A percentile compares a stretch with the other conserved stretches of the same genome.
These are phyloP conservation scores for Hybognathus amarus DNA, from an alignment of 2,797 vertebrate genomes.

Conservation along the genomic window DNA sequence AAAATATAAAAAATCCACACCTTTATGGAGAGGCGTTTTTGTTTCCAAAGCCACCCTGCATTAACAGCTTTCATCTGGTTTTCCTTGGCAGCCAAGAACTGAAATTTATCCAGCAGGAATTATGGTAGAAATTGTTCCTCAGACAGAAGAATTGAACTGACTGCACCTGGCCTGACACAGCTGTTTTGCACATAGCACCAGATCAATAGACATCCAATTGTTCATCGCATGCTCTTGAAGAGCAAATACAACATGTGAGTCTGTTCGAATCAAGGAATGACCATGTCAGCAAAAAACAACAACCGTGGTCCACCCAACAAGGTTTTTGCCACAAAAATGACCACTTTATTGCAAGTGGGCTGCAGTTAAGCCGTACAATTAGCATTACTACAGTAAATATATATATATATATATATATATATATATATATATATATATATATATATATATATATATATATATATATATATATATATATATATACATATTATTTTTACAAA, in stretches of 20 bases:
- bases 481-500: too few species aligned
- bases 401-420: too few species aligned
- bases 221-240: conserved; percentile 32
- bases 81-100: conserved; percentile 77
- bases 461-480: too few species aligned
- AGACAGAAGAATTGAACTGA: conserved; percentile 78
- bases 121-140: conserved; percentile 82
- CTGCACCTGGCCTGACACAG: conserved; percentile 83
- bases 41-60: conserved; percentile 72
- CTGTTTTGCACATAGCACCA: conserved; percentile 75
- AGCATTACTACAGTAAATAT: not conserved
- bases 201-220: conserved; percentile 62
- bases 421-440: too few species aligned
- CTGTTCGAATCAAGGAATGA: conserved; percentile 14
- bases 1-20: conserved; percentile 50
- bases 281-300: conserved; percentile 8
- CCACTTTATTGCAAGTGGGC: not conserved
- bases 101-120: conserved; percentile 81
- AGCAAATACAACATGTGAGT: not conserved
- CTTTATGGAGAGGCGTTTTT: conserved; percentile 58
- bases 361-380: not conserved
- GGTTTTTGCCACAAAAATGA: not conserved
- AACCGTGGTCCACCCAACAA: not conserved
- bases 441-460: too few species aligned
- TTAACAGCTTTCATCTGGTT: conserved; percentile 86